A percentile compares a stretch with the other conserved stretches of the same genome.
Conservation (phyloP, 1,140 invertebrate genomes). For the Drosophila jambulina region DNA sequence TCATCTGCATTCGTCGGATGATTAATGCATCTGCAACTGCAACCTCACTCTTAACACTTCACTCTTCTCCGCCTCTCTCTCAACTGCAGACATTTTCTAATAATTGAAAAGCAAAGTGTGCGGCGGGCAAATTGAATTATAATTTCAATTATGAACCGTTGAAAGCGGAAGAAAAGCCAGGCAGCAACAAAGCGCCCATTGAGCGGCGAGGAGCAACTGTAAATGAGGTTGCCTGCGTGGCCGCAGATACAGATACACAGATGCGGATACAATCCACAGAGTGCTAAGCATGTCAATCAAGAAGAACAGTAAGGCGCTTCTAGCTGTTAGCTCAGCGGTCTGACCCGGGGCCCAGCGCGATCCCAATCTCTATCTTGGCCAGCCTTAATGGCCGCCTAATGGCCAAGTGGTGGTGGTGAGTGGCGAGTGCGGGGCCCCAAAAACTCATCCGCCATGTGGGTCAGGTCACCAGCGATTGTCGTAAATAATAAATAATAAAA, state of each 20-base stretch:
- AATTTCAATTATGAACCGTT: constrained; percentile 82
- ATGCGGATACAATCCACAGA: constrained; percentile 48
- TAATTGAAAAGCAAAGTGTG: constrained; percentile 79
- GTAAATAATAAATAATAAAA: constrained; percentile 52
- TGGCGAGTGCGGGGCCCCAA: constrained; percentile 20
- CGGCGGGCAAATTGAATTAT: constrained; percentile 73
- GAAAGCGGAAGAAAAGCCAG: constrained; percentile 77
- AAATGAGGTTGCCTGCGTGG: constrained; percentile 69
- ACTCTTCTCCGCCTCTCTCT: constrained; percentile 17
- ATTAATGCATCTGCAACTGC: constrained; percentile 60
- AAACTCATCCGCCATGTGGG: constrained; percentile 59
- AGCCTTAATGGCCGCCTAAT: constrained; percentile 68
- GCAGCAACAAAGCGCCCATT: constrained; percentile 67
- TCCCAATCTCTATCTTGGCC: constrained; percentile 58
- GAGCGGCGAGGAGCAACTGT: constrained; percentile 61
- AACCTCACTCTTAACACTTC: constrained; percentile 2
- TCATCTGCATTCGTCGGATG: constrained; percentile 27
- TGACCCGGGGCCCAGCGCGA: constrained; percentile 35
- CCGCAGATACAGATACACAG: constrained; percentile 31
- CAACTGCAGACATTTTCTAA: constrained; percentile 60
- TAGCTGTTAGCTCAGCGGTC: constrained; percentile 33
- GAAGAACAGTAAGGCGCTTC: constrained; percentile 69
- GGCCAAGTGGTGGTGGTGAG: constrained; percentile 26
- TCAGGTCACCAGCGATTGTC: constrained; percentile 61
- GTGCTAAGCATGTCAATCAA: constrained; percentile 69